phyloP scores from a whole-genome alignment of 2,113 vertebrate genomes.

The Setophaga coronata region DNA sequence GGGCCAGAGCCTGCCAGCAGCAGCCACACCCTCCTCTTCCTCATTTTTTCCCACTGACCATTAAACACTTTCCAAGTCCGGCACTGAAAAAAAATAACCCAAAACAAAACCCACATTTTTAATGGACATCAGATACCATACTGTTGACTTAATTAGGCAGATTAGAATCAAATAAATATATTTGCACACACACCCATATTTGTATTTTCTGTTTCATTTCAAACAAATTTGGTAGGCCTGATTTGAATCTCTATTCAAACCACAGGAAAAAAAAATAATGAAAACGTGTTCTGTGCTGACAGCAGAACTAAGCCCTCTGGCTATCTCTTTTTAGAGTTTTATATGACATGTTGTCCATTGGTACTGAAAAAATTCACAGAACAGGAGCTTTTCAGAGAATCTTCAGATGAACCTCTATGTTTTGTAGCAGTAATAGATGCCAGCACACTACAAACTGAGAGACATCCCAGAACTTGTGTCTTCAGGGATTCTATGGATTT shows the following conservation, averaged over 20 bases:
- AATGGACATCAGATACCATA: not conserved
- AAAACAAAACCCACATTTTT: not conserved
- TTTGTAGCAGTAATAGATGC: not conserved
- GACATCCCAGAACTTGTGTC: not conserved
- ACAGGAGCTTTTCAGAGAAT: not conserved
- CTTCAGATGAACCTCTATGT: not conserved
- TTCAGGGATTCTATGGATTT: not conserved
- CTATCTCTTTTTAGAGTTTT: not conserved
- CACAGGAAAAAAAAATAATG: not conserved
- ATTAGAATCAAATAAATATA: not conserved
- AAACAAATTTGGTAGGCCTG: not conserved
- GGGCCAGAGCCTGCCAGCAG: not conserved
- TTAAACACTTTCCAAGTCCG: slow-evolving; percentile 1
- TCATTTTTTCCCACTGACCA: slow-evolving; percentile 29
- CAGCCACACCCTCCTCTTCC: slow-evolving; percentile 37
- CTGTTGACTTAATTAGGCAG: not conserved
- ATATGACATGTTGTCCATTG: fast-evolving
- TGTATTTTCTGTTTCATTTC: not conserved
- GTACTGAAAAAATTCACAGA: not conserved
- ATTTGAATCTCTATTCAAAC: not conserved
- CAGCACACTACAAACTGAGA: not conserved
- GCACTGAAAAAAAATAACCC: not conserved
- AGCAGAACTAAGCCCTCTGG: not conserved
- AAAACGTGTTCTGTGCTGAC: not conserved
- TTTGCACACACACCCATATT: not conserved